phyloP scores from a whole-genome alignment of 2,797 vertebrate genomes.

The Pseudochirops corinnae region DNA sequence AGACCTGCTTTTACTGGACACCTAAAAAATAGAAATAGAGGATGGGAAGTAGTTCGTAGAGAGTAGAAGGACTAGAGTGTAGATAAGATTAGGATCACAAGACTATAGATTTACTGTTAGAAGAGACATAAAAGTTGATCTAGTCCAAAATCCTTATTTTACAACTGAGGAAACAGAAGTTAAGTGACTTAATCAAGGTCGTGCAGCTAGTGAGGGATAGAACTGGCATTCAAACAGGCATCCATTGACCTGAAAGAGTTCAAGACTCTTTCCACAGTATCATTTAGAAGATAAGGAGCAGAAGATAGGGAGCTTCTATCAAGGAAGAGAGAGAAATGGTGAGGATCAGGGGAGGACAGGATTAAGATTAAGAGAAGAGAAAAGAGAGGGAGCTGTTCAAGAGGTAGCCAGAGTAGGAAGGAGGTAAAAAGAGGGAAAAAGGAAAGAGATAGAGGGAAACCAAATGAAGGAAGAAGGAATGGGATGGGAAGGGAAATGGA shows the following conservation, averaged over 20 bases:
- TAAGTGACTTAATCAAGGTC: neutral
- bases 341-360: neutral
- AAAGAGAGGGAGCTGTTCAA: neutral
- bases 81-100: too few relatives aligned
- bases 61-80: too few relatives aligned
- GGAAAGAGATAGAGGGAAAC: neutral
- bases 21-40: neutral
- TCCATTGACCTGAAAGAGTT: neutral
- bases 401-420: neutral
- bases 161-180: too few relatives aligned
- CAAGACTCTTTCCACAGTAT: neutral
- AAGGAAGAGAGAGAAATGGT: accelerated
- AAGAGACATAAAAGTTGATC: too few relatives aligned
- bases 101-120: too few relatives aligned
- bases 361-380: conserved; percentile 8
- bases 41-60: too few relatives aligned
- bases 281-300: neutral
- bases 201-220: neutral
- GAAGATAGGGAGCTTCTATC: neutral
- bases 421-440: neutral
- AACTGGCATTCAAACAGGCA: neutral
- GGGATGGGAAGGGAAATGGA: neutral
- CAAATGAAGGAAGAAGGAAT: neutral
- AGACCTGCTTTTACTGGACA: neutral
- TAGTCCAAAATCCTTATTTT: too few relatives aligned